phyloP scores from a whole-genome alignment of 2,888 invertebrate genomes.

The Drosophila kokeensis region DNA sequence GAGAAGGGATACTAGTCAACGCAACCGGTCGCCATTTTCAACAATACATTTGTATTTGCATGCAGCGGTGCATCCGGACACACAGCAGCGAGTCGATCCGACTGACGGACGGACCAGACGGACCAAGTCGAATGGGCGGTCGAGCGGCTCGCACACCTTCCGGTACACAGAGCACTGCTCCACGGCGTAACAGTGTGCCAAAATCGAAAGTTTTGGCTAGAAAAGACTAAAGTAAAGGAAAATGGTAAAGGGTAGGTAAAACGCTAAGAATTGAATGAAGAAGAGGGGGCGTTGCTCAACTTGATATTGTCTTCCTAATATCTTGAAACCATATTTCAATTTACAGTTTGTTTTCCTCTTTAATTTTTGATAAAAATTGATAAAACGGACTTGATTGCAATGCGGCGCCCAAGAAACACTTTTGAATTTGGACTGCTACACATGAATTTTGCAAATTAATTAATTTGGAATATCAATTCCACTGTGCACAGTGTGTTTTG shows the following conservation, averaged over 20 bases:
- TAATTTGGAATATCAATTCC: background rate
- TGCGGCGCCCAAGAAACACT: background rate
- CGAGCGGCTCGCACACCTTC: slow-evolving; percentile 73
- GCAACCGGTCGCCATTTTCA: slow-evolving; percentile 78
- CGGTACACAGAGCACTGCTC: slow-evolving; percentile 68
- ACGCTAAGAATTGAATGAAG: too few species aligned
- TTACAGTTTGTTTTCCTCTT: too few species aligned
- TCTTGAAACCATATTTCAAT: too few species aligned
- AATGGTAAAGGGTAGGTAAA: too few species aligned
- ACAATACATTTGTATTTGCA: slow-evolving; percentile 81
- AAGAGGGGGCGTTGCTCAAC: too few species aligned
- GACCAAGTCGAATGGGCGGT: slow-evolving; percentile 59
- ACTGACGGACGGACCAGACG: slow-evolving; percentile 37
- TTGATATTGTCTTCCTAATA: too few species aligned
- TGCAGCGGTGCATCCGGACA: slow-evolving; percentile 74
- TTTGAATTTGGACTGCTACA: background rate
- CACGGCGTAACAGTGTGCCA: slow-evolving; percentile 33
- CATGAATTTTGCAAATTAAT: background rate
- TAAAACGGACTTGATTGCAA: background rate
- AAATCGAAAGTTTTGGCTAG: background rate
- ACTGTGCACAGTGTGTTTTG: slow-evolving; percentile 41
- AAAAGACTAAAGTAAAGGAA: too few species aligned
- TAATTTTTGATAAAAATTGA: too few species aligned
- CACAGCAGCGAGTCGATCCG: slow-evolving; percentile 56
- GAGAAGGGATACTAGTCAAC: slow-evolving; percentile 51